These are phyloP conservation scores for Sesamia inferens DNA, from an alignment of 2,888 invertebrate genomes.

Conservation along the genomic window DNA sequence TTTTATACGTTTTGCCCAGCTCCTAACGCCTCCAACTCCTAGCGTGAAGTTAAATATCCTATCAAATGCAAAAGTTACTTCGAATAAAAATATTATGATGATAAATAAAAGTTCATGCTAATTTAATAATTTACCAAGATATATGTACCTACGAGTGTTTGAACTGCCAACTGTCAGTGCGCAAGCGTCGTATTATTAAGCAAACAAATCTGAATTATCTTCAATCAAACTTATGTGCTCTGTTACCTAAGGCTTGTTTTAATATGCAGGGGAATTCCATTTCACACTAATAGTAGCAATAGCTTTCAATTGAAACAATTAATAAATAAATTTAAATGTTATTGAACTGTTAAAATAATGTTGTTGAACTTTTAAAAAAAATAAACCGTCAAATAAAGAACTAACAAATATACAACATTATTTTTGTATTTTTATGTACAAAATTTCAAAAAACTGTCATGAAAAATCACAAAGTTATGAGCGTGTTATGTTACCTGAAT, in stretches of 20 bases:
- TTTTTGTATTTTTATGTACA: too few species aligned
- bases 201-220: neutral
- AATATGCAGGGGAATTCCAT: neutral
- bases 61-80: neutral
- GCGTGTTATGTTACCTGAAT: too few species aligned
- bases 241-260: neutral
- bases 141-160: neutral
- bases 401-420: too few species aligned
- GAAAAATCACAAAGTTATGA: too few species aligned
- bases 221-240: neutral
- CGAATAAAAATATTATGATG: neutral
- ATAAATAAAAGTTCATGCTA: neutral
- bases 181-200: neutral
- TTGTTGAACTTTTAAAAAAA: too few species aligned
- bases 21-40: too few species aligned
- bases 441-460: too few species aligned
- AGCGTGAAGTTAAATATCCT: neutral
- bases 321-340: too few species aligned
- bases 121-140: neutral
- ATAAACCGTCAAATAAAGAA: too few species aligned
- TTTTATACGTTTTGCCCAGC: too few species aligned
- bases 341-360: too few species aligned
- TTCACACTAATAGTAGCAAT: neutral
- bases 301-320: too few species aligned
- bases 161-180: neutral